Base-by-base conservation (phyloP, 2,797 vertebrate species). In the Meda fulgida region DNA sequence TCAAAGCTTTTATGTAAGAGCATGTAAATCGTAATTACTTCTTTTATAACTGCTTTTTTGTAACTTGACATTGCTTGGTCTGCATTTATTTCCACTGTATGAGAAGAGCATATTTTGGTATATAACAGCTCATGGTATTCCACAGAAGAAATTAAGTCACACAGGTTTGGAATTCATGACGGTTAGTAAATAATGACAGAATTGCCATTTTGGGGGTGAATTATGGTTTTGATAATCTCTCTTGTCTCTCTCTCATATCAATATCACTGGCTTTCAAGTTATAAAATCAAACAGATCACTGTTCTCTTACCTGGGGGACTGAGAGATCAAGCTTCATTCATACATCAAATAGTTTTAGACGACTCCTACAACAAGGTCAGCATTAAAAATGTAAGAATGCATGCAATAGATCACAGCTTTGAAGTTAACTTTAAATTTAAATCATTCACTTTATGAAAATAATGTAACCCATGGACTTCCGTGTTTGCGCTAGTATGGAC, bases 401-500 rank as follows among this genome's bases (percentile, higher is more conserved):
- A 69, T 69, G 51, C n/a, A 73, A 66, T 9, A 55, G 14, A 78
- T 53, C 48, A 23, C 23, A 55, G 31, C 11, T 53, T 79, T 65
- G 58, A 73, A 63, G 53, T 38, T 58, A 85, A 65, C 77, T 73
- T 85, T 51, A 65, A 38, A 46, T 26, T 85, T 80, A 72, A 79
- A 80, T 72, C 40, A 40, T 80, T 65, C 40, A 85, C 77, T 79
- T 79, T 65, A 18, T 51, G 53, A 72, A 72, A 80, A 72, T 48
- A 51, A 80, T 60, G 40, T 36, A 72, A 84, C 83, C 84, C 65
- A 66, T 71, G 31, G n/a, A 84, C 84, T 81, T 92, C 88, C 51
- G 85, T 87, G 75, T 85, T 81, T 92, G 91, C 89, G 91, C 92
- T 86, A 91, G 14, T 79, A 89, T 73, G 85, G 72, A 87, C 71